Evolutionary conservation across 2,797 vertebrate genomes (phyloP).

Genomic region (Cryptoblepharus egeriae): DNA sequence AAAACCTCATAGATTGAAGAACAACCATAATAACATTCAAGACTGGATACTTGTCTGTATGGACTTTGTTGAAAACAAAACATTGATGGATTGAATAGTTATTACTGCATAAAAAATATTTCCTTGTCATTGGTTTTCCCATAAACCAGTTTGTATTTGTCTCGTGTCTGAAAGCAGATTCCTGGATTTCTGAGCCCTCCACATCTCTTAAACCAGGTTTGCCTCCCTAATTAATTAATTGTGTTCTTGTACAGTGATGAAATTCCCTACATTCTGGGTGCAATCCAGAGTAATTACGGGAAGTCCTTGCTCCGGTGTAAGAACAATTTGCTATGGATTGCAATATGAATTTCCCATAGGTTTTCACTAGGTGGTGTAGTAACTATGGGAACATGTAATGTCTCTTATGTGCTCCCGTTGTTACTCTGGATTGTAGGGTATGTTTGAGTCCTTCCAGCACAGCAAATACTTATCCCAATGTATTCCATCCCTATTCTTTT

Average conservation of each 20-base stretch:
- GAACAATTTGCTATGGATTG: too few species aligned
- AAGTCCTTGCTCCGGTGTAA: too few species aligned
- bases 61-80: not conserved
- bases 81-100: too few species aligned
- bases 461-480: not conserved
- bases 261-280: not conserved
- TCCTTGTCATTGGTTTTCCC: too few species aligned
- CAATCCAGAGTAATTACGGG: too few species aligned
- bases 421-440: too few species aligned
- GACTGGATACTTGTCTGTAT: not conserved
- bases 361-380: too few species aligned
- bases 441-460: not conserved
- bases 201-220: not conserved
- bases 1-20: not conserved
- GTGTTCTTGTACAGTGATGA: not conserved
- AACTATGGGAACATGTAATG: too few species aligned
- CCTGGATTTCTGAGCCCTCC: not conserved
- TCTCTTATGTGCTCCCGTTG: too few species aligned
- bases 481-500: too few species aligned
- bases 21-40: not conserved
- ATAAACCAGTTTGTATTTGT: not conserved
- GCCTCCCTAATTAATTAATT: not conserved
- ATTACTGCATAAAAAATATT: too few species aligned
- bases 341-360: too few species aligned
- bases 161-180: not conserved